These are phyloP conservation scores for Sanderia malayensis DNA, from an alignment of 30 jellyfish, hydroid and myxozoan genomes.

Conservation along the genomic window DNA sequence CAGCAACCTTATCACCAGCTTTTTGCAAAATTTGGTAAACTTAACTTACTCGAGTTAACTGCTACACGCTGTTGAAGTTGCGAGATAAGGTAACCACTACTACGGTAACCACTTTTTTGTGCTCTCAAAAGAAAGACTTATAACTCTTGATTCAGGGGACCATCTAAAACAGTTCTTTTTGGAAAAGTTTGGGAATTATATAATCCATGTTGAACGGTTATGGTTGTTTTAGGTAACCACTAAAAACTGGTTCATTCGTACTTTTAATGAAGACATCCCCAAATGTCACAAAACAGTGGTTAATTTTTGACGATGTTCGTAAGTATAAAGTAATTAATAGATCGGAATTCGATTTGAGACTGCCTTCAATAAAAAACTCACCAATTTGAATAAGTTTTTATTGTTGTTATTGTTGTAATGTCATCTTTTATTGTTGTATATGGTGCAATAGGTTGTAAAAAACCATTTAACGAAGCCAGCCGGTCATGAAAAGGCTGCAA, in stretches of 20 bases:
- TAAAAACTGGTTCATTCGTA: not conserved
- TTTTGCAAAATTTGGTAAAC: not conserved
- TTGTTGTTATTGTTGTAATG: too few species aligned
- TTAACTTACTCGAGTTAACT: conserved; percentile 1
- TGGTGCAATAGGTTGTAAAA: too few species aligned
- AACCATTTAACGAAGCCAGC: too few species aligned
- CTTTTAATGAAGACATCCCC: conserved; percentile 1
- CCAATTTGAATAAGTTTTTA: too few species aligned
- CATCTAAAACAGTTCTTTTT: not conserved
- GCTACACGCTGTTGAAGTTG: conserved; percentile 5
- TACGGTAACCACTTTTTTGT: not conserved
- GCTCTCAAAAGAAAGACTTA: conserved; percentile 1
- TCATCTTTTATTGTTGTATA: too few species aligned
- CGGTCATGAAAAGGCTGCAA: too few species aligned
- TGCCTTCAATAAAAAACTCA: too few species aligned
- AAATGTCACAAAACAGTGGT: conserved; percentile 2
- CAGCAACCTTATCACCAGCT: not conserved
- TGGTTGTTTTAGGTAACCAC: conserved; percentile 1
- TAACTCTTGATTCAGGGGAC: conserved; percentile 2
- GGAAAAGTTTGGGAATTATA: not conserved
- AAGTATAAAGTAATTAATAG: too few species aligned
- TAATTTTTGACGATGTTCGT: not conserved
- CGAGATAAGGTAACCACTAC: conserved; percentile 2
- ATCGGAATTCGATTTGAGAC: too few species aligned
- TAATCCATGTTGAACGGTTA: conserved; percentile 2